These are phyloP conservation scores for Augiades crinisus DNA, from an alignment of 2,888 invertebrate species.

Conservation along the genomic window DNA sequence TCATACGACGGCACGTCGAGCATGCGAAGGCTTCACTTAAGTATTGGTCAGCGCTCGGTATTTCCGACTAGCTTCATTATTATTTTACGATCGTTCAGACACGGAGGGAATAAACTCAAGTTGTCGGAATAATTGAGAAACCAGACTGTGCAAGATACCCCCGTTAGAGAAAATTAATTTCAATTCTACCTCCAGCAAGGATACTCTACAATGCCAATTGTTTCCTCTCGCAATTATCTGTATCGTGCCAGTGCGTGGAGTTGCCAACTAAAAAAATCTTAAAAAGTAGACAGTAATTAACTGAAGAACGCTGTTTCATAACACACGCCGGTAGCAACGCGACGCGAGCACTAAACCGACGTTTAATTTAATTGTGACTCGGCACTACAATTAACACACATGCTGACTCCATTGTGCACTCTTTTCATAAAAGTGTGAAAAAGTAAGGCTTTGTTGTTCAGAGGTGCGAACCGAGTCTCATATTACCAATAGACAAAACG, in stretches of 20 bases:
- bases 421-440: slow-evolving; percentile 68
- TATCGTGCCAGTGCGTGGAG: slow-evolving; percentile 10
- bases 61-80: slow-evolving; percentile 62
- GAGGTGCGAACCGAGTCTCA: slow-evolving; percentile 74
- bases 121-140: slow-evolving; percentile 26
- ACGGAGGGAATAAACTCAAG: slow-evolving; percentile 26
- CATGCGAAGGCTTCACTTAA: slow-evolving; percentile 49
- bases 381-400: slow-evolving; percentile 53
- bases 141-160: slow-evolving; percentile 19
- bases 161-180: slow-evolving; percentile 24
- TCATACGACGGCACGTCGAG: slow-evolving; percentile 61
- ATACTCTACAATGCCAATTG: slow-evolving; percentile 19
- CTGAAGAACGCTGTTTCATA: slow-evolving; percentile 21
- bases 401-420: slow-evolving; percentile 47
- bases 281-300: slow-evolving; percentile 25
- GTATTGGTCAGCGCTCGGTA: slow-evolving; percentile 58
- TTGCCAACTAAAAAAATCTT: slow-evolving; percentile 12
- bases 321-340: slow-evolving; percentile 20
- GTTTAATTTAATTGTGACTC: slow-evolving; percentile 49
- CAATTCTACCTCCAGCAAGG: slow-evolving; percentile 15
- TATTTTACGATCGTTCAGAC: slow-evolving; percentile 45
- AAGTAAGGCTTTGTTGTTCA: slow-evolving; percentile 68
- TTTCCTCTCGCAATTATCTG: slow-evolving; percentile 11
- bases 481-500: slow-evolving; percentile 76
- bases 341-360: slow-evolving; percentile 31